Base-by-base conservation (phyloP, 37 sponge, comb jelly and placozoan species). In the Spongilla lacustris region DNA sequence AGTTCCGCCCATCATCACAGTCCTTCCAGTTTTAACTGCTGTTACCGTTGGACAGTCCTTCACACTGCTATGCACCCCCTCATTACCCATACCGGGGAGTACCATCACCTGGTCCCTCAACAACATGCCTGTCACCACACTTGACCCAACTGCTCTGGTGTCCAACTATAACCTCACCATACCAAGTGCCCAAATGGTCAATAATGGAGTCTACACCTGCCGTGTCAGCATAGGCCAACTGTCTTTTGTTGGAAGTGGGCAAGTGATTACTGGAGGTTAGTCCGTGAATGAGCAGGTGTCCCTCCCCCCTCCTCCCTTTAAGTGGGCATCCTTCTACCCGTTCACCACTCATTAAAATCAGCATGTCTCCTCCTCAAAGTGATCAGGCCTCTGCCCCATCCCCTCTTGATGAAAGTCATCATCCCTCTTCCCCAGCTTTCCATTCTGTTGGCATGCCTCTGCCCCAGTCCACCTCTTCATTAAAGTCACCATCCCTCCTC, bases 221-320 rank as follows among this genome's bases (percentile, higher is more conserved):
- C 74, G 85, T 36, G 78, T 88, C 74, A 90, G 76, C 36, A 80
- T 74, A 32, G 41, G 32, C 14, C 30, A 58, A 50, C 58, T 66
- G 24, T 81, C 81, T 28, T 76, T 41, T 23, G 32, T 22, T 25
- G 84, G 81, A 38, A 73, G 67, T 29, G 77, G 84, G 24, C n/a
- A 19, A 19, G 93, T 92, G 36, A 82, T 69, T 37, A 89, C 87
- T 0, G 93, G 93, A 77, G 29, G 90, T 90, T 48, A 76, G 90
- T 58, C 11, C 58, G 21, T 58, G 4, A 10, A 10, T 17, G 3
- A 41, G 41, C 58, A 58, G 1, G 14, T 17, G 14, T 1, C 58
- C 58, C 58, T 14, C 58, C 58, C 58, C 58, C 58, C 58, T 17
- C 58, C 58, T 14, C 58, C 58, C 21, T 46, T 30, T 4, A 23